Evolutionary conservation across 2,888 invertebrate genomes (phyloP).

Genomic region (Agonopterix heracliana): DNA sequence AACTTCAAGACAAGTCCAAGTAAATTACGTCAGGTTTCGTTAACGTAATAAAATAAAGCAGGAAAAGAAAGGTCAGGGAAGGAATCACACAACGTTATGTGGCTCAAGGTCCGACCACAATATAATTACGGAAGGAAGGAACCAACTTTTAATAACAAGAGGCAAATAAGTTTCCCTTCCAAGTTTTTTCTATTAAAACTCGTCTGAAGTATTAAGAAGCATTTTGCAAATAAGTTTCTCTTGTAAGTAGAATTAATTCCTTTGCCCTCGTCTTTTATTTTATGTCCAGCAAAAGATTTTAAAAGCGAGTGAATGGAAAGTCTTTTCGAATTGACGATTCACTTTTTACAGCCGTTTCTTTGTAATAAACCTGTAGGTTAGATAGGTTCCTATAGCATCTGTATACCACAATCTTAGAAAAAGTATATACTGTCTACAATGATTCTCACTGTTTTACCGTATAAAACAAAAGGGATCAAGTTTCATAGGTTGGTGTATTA

Average conservation of each 20-base stretch:
- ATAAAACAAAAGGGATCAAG: too few relatives aligned
- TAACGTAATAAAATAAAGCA: neutral
- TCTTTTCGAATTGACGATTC: neutral
- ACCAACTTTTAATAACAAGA: constrained; percentile 26
- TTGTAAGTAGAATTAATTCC: constrained; percentile 4
- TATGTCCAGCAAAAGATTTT: neutral
- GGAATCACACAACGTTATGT: neutral
- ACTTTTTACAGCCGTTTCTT: neutral
- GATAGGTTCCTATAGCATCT: too few relatives aligned
- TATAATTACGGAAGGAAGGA: constrained; percentile 19
- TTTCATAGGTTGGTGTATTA: too few relatives aligned
- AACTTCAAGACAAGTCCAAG: too few relatives aligned
- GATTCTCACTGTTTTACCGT: too few relatives aligned
- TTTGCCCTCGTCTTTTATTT: constrained; percentile 1
- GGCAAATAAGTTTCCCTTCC: constrained; percentile 3
- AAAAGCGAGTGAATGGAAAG: neutral
- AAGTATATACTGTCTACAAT: too few relatives aligned
- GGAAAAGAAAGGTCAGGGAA: neutral
- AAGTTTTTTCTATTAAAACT: constrained; percentile 8
- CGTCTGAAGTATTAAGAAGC: constrained; percentile 8
- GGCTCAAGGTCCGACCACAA: constrained; percentile 16
- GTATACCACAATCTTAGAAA: too few relatives aligned
- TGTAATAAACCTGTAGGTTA: neutral
- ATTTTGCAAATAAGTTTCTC: constrained; percentile 8
- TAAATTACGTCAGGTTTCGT: neutral